Conservation (phyloP, 2,113 vertebrate genomes). For the Mesitornis unicolor region DNA sequence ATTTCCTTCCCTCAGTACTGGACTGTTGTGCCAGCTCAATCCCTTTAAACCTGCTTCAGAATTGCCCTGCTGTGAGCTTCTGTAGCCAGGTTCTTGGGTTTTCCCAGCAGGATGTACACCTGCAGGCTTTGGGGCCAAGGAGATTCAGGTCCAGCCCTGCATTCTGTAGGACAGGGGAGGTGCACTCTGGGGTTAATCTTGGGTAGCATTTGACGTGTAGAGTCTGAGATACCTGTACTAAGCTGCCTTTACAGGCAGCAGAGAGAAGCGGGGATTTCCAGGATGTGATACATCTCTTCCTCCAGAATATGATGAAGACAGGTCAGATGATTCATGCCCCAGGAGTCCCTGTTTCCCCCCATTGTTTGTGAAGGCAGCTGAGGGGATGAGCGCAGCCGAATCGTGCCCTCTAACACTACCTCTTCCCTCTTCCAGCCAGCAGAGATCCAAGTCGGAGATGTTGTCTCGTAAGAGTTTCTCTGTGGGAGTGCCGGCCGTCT, state of each 20-base stretch:
- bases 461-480: slow-evolving; percentile 87
- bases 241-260: not conserved
- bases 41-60: not conserved
- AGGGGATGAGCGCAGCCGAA: not conserved
- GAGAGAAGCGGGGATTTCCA: not conserved
- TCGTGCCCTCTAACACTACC: not conserved
- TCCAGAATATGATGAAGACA: not conserved
- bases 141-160: not conserved
- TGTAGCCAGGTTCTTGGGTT: not conserved
- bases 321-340: not conserved
- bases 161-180: not conserved
- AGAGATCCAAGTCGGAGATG: slow-evolving; percentile 88
- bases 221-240: not conserved
- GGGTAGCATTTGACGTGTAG: not conserved
- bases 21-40: not conserved
- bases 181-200: not conserved
- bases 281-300: not conserved
- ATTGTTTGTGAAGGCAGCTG: not conserved
- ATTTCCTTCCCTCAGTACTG: not conserved
- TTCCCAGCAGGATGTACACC: not conserved
- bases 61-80: not conserved
- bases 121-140: not conserved
- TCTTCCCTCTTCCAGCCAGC: slow-evolving; percentile 73
- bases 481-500: slow-evolving; percentile 83
- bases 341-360: not conserved